Conservation (phyloP, 2,797 vertebrate species). For the Hemibagrus guttatus region DNA sequence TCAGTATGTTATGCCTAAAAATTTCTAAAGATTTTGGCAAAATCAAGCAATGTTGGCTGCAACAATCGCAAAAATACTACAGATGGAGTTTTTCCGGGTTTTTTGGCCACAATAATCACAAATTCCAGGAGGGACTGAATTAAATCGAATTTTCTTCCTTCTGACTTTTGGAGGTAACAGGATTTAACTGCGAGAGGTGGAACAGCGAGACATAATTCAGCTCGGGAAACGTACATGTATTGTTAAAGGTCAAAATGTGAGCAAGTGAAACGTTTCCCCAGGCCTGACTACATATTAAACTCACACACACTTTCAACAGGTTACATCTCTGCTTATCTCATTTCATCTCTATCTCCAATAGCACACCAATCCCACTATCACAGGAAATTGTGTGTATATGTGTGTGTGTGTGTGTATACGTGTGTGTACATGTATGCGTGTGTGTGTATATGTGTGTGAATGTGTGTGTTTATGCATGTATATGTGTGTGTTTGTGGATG, state of each 20-base stretch:
- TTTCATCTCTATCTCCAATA: not conserved
- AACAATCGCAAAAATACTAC: too few relatives aligned
- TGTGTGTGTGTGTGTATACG: not conserved
- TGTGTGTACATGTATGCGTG: slow-evolving; percentile 22
- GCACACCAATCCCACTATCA: not conserved
- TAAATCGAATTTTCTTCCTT: not conserved
- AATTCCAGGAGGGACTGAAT: too few relatives aligned
- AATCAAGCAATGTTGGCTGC: too few relatives aligned
- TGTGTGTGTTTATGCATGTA: too few relatives aligned
- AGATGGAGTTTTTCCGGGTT: too few relatives aligned
- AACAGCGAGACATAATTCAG: not conserved
- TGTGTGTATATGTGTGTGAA: not conserved
- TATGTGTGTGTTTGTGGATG: too few relatives aligned
- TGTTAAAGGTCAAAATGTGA: not conserved
- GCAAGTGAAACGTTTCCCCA: not conserved
- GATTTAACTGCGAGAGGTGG: not conserved
- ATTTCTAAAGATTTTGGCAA: too few relatives aligned
- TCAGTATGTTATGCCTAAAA: too few relatives aligned
- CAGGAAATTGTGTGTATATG: not conserved
- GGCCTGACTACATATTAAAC: not conserved
- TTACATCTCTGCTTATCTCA: not conserved
- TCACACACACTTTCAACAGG: not conserved
- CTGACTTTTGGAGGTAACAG: not conserved
- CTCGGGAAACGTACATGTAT: not conserved
- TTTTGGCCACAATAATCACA: too few relatives aligned